Base-by-base conservation (phyloP, 2,888 invertebrate genomes). In the Ormyrus labotus region DNA sequence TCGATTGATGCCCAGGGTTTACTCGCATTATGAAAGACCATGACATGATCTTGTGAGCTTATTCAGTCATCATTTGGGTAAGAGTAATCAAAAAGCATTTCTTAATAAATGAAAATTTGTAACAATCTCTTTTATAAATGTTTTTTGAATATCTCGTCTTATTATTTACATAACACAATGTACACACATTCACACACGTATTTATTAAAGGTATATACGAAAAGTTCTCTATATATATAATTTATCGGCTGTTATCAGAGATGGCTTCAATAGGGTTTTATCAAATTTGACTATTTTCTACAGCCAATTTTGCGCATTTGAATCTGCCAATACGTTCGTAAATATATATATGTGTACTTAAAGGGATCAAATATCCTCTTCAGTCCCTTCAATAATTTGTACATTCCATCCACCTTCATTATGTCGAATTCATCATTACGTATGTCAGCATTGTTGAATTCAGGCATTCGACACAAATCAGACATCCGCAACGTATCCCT, bases 1-100 rank as follows among this genome's bases (percentile, higher is more conserved):
- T 58, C 73, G 78, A 83, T 83, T 85, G 85, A 88, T 89, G 89
- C 89, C 89, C 89, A 89, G 89, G 89, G 89, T 89, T 89, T 89
- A 89, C 83, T 57, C 48, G 51, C 72, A 79, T 80, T 71, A n/a
- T 72, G 13, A 47, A 55, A 2, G 13, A 58, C 10, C 50, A 58
- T 10, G 6, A 34, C 7, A 50, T 57, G 0, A 53, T 78, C 34
- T 64, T 57, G 45, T 5, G 34, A 34, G 34, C 34, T 64, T 11
- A 5, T 65, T 64, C 3, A 7, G 60, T 55, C n/a, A 34, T 34
- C 48, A 61, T 34, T 34, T n/a, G 13, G 6, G 45, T 7, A 65
- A 50, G 65, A 50, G 51, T 7, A 8, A 69, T 34, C n/a, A 61
- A 58, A 51, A 71, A 71, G 47, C 13, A 65, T 45, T 77, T 58